Evolutionary conservation across 2,797 vertebrate genomes (phyloP).

Genomic region (Sciurus vulgaris): DNA sequence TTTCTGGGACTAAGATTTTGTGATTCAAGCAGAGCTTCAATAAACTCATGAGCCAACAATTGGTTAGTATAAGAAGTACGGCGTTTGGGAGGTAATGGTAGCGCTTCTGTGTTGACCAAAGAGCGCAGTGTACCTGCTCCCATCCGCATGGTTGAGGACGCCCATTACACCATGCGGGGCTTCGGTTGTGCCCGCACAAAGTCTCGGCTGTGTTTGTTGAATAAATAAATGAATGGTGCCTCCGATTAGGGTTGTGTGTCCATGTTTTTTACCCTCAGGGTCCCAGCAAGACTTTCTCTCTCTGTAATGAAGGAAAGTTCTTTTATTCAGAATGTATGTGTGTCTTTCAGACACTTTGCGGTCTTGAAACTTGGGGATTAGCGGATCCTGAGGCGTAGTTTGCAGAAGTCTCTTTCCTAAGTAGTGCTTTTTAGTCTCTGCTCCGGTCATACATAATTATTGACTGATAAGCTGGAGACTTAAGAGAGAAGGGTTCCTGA

Average conservation of each 20-base stretch:
- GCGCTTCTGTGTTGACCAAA: not conserved
- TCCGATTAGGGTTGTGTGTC: not conserved
- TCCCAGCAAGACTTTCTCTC: not conserved
- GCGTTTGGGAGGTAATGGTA: not conserved
- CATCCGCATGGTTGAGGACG: not conserved
- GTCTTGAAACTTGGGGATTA: not conserved
- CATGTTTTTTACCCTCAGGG: not conserved
- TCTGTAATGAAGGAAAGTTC: not conserved
- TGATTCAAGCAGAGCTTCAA: not conserved
- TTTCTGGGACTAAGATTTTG: not conserved
- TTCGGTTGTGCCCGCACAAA: not conserved
- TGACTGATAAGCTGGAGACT: not conserved
- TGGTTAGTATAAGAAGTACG: not conserved
- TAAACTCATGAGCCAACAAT: not conserved
- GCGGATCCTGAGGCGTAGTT: not conserved
- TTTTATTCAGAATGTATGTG: not conserved
- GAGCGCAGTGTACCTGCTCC: not conserved
- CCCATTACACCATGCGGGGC: rapidly evolving
- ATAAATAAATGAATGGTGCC: not conserved
- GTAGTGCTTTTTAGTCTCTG: not conserved
- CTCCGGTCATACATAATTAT: not conserved
- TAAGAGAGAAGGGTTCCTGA: too few relatives aligned
- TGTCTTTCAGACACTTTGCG: not conserved
- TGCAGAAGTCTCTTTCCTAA: not conserved
- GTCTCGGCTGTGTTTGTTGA: not conserved